phyloP scores from a whole-genome alignment of 2,797 vertebrate genomes.

The Argyrosomus regius region DNA sequence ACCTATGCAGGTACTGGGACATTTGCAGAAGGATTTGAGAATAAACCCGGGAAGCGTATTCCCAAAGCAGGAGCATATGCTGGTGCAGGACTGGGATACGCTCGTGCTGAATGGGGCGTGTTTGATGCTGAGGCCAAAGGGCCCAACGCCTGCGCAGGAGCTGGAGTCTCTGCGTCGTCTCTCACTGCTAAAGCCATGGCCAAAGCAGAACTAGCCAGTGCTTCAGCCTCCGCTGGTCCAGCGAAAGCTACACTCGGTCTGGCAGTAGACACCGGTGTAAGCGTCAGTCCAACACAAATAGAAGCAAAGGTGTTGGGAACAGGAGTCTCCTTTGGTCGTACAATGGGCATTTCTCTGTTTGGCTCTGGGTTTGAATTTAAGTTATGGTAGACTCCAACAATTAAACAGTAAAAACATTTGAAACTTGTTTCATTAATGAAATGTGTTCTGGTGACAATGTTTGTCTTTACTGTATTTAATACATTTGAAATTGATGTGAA shows the following conservation, averaged over 20 bases:
- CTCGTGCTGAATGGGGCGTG: too few species aligned
- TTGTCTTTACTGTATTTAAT: background rate
- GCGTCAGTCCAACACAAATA: rapidly evolving
- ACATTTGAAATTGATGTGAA: too few species aligned
- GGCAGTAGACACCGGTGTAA: slow-evolving; percentile 34
- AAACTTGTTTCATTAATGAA: too few species aligned
- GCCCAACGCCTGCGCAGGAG: background rate
- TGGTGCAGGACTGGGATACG: too few species aligned
- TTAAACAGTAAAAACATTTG: too few species aligned
- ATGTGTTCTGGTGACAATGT: too few species aligned
- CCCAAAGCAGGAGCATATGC: background rate
- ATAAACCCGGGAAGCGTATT: slow-evolving; percentile 17
- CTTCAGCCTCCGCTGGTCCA: slow-evolving; percentile 18
- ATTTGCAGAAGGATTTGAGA: rapidly evolving
- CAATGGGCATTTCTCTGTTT: background rate
- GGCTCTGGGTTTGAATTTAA: background rate
- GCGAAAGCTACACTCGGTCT: background rate
- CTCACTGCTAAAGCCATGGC: slow-evolving; percentile 9
- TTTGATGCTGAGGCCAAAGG: too few species aligned
- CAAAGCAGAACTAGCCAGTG: slow-evolving; percentile 23
- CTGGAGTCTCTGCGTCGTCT: too few species aligned
- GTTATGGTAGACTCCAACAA: background rate
- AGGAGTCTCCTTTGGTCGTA: rapidly evolving
- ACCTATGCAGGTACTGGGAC: too few species aligned
- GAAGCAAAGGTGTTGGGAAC: slow-evolving; percentile 8